Evolutionary conservation across 2,888 invertebrate genomes (phyloP).

Genomic region (Tachina fera): DNA sequence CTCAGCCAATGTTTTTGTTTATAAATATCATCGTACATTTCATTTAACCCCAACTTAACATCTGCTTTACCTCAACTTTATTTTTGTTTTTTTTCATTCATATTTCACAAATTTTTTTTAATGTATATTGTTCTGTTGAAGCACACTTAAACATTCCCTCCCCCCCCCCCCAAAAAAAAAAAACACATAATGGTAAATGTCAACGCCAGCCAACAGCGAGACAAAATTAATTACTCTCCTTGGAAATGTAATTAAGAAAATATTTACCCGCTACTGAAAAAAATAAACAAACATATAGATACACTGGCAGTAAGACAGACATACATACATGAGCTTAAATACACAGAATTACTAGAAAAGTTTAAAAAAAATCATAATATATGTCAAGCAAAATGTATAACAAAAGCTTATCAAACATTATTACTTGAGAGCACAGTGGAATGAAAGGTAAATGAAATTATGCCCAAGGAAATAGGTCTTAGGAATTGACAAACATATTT

Average conservation of each 20-base stretch:
- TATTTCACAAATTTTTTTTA: conserved; percentile 25
- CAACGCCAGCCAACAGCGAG: conserved; percentile 78
- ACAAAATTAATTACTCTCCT: conserved; percentile 82
- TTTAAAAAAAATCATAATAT: conserved; percentile 68
- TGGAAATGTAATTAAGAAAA: conserved; percentile 82
- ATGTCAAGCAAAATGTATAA: conserved; percentile 58
- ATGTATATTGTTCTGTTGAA: conserved; percentile 39
- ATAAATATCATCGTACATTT: conserved; percentile 26
- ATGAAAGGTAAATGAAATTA: too few relatives aligned
- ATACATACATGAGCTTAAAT: conserved; percentile 6
- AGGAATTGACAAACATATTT: too few relatives aligned
- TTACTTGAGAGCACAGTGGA: background rate
- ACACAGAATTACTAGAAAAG: conserved; percentile 7
- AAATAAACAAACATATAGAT: conserved; percentile 1
- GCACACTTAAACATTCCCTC: conserved; percentile 49
- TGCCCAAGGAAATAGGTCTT: too few relatives aligned
- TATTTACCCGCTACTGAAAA: conserved; percentile 77
- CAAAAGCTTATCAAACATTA: conserved; percentile 45
- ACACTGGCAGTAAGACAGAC: background rate
- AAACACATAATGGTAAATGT: conserved; percentile 76
- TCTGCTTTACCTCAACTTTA: conserved; percentile 68
- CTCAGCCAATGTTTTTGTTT: background rate
- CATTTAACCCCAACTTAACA: conserved; percentile 69
- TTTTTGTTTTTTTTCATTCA: conserved; percentile 34
- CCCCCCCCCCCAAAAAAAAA: background rate